Percentiles rank a stretch among this genome's conserved stretches.
These are phyloP conservation scores for Metaphire vulgaris DNA, from an alignment of 1,140 invertebrate species.

Conservation along the genomic window DNA sequence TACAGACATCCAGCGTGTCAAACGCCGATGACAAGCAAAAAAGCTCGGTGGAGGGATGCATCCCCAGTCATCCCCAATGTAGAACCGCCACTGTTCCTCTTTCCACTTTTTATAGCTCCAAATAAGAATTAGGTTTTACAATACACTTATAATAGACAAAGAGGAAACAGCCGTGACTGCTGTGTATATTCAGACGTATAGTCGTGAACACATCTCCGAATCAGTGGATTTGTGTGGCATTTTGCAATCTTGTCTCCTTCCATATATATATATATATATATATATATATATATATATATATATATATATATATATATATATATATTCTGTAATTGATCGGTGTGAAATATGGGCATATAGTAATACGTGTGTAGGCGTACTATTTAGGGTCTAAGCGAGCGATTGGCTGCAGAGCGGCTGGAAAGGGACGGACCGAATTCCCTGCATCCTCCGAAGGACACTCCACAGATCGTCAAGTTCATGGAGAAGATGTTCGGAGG, in stretches of 20 bases:
- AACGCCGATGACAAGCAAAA: too few relatives aligned
- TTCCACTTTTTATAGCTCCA: too few relatives aligned
- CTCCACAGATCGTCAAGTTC: constrained; percentile 96
- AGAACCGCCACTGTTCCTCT: too few relatives aligned
- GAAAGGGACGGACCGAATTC: constrained; percentile 90
- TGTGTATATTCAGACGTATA: too few relatives aligned
- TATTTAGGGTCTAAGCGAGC: constrained; percentile 78
- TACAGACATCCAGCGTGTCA: too few relatives aligned
- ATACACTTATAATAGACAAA: too few relatives aligned
- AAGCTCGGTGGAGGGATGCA: too few relatives aligned
- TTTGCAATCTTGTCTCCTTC: background rate
- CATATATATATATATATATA: background rate
- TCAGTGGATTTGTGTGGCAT: background rate
- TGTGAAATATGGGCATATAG: background rate
- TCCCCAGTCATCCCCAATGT: too few relatives aligned
- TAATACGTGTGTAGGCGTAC: background rate
- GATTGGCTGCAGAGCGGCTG: constrained; percentile 84
- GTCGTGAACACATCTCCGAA: too few relatives aligned
- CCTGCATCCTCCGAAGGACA: constrained; percentile 84
- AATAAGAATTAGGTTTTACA: too few relatives aligned
- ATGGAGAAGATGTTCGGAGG: constrained; percentile 95
- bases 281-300: background rate
- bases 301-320: background rate
- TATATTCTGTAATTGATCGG: background rate
- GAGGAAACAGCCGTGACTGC: too few relatives aligned